A percentile compares a stretch with the other conserved stretches of the same genome.
phyloP scores from a whole-genome alignment of 2,797 vertebrate species.

The Leptoclinus maculatus region DNA sequence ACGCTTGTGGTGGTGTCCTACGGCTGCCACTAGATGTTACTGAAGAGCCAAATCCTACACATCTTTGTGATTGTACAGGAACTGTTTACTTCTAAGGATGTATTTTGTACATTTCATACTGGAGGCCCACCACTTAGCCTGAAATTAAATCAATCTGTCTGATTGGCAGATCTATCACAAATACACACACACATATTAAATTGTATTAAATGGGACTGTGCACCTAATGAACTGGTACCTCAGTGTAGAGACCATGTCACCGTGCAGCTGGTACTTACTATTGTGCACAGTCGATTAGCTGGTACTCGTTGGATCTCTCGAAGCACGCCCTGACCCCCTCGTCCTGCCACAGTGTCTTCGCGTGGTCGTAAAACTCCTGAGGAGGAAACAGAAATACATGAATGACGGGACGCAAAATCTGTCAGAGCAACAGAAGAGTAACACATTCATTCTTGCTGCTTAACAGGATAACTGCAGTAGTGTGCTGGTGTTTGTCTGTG shows the following conservation, averaged over 20 bases:
- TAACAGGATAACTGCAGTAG: not conserved
- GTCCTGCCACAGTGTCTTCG: conserved; percentile 96
- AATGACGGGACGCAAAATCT: not conserved
- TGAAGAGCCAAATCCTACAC: conserved; percentile 11
- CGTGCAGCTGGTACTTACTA: conserved; percentile 88
- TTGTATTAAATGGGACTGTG: not conserved
- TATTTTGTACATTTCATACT: not conserved
- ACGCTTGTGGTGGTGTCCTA: not conserved
- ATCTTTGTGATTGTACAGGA: not conserved
- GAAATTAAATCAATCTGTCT: not conserved
- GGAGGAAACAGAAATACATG: conserved; percentile 17
- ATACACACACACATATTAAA: not conserved
- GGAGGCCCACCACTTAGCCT: not conserved
- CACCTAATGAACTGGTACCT: not conserved
- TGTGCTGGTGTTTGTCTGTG: not conserved
- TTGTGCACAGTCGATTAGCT: conserved; percentile 97
- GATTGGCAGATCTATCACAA: not conserved
- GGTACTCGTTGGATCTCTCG: conserved; percentile 97
- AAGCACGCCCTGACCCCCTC: conserved; percentile 95
- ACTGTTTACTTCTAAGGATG: not conserved
- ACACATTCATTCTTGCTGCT: not conserved
- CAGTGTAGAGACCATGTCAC: not conserved
- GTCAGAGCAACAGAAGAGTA: not conserved
- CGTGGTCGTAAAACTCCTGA: conserved; percentile 96
- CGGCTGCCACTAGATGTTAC: conserved; percentile 33